A percentile compares a stretch with the other conserved stretches of the same genome.
Evolutionary conservation across 2,797 vertebrate genomes (phyloP).

Genomic region (Phaenicophaeus curvirostris): DNA sequence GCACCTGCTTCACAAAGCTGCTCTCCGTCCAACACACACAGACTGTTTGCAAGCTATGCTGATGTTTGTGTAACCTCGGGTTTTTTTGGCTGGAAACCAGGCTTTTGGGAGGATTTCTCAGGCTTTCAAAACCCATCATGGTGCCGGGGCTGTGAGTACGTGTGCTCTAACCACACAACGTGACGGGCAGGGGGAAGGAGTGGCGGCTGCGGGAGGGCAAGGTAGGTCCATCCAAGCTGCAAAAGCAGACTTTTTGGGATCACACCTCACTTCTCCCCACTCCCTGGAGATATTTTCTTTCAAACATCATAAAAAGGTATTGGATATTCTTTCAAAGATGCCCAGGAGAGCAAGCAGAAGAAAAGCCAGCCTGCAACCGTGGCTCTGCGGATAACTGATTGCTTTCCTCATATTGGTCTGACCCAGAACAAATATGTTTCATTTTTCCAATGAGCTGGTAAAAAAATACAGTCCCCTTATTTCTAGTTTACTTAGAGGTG

Average conservation of each 20-base stretch:
- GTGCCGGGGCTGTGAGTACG: neutral
- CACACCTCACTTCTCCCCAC: constrained; percentile 12
- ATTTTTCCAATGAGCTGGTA: constrained; percentile 66
- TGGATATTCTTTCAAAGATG: constrained; percentile 46
- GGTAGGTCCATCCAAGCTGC: constrained; percentile 2
- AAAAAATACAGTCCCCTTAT: constrained; percentile 51
- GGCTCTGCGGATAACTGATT: constrained; percentile 60
- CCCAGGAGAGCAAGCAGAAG: constrained; percentile 39
- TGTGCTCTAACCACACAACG: constrained; percentile 22
- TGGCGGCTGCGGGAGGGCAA: accelerated
- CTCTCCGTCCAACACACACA: constrained; percentile 40
- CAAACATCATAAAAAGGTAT: constrained; percentile 52
- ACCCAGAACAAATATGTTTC: constrained; percentile 67
- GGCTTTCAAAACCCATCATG: constrained; percentile 45
- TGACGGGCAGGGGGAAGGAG: neutral
- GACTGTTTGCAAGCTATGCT: constrained; percentile 39
- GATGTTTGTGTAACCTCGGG: constrained; percentile 58
- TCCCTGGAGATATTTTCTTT: constrained; percentile 36
- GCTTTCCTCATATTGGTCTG: constrained; percentile 61
- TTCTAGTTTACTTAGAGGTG: constrained; percentile 53
- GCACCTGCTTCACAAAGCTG: constrained; percentile 46
- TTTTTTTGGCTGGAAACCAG: constrained; percentile 60
- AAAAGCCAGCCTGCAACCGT: constrained; percentile 6
- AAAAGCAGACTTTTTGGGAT: constrained; percentile 33
- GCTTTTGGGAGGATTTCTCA: constrained; percentile 60